Evolutionary conservation across 2,888 invertebrate species (phyloP).

Genomic region (Caenorhabditis zanzibari): DNA sequence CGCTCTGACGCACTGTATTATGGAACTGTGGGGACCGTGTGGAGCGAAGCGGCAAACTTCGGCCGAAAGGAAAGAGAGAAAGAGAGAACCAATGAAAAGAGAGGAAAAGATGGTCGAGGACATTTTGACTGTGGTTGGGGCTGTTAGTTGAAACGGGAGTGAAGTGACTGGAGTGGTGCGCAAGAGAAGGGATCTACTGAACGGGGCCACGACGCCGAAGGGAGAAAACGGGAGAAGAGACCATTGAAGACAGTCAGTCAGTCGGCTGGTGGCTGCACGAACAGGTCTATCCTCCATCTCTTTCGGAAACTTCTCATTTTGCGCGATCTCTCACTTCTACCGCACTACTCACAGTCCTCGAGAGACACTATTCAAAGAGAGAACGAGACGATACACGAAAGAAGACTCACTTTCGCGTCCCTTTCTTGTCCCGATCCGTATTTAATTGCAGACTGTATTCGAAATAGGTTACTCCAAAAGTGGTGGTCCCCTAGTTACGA

Average conservation of each 20-base stretch:
- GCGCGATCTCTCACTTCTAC: constrained; percentile 62
- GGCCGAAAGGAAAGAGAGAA: constrained; percentile 28
- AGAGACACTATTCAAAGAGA: constrained; percentile 63
- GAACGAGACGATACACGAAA: constrained; percentile 48
- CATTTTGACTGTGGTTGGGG: constrained; percentile 53
- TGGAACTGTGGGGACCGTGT: constrained; percentile 57
- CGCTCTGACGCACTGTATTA: constrained; percentile 50
- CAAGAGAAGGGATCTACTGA: constrained; percentile 58
- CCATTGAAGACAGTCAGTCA: constrained; percentile 64
- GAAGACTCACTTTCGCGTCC: constrained; percentile 52
- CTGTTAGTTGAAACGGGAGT: constrained; percentile 64
- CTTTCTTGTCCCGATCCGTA: constrained; percentile 62
- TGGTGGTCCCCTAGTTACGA: constrained; percentile 17
- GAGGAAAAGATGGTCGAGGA: constrained; percentile 49
- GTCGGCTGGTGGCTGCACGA: constrained; percentile 63
- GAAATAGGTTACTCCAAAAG: constrained; percentile 24
- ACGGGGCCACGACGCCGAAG: constrained; percentile 63
- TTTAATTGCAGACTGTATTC: constrained; percentile 63
- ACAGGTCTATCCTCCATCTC: constrained; percentile 62
- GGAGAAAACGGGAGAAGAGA: constrained; percentile 59
- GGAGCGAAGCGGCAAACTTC: constrained; percentile 51
- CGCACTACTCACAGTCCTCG: constrained; percentile 53
- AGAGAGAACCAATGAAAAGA: constrained; percentile 43
- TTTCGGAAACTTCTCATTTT: constrained; percentile 65
- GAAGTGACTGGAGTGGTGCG: constrained; percentile 58